phyloP scores from a whole-genome alignment of 1,140 invertebrate genomes.

The Calephelis nemesis region DNA sequence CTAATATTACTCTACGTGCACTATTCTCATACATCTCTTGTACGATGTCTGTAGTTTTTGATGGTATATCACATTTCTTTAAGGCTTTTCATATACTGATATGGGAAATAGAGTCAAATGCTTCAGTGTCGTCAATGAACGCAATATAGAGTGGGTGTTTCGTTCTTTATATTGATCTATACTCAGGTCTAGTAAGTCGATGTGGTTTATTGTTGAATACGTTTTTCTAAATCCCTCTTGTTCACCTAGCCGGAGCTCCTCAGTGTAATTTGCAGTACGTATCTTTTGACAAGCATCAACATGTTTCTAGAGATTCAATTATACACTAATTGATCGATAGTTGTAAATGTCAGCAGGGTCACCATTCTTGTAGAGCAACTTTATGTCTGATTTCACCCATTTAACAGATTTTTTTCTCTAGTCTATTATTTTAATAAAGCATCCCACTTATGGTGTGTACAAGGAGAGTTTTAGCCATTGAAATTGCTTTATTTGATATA shows the following conservation, averaged over 20 bases:
- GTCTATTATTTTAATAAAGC: conserved; percentile 23
- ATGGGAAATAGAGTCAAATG: conserved; percentile 27
- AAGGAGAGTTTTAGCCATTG: conserved; percentile 7
- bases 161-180: conserved; percentile 25
- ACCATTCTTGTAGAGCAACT: conserved; percentile 20
- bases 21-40: conserved; percentile 25
- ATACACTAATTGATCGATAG: conserved; percentile 23
- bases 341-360: conserved; percentile 18
- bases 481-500: conserved; percentile 10
- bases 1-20: conserved; percentile 24
- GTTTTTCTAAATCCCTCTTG: too few species aligned
- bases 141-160: conserved; percentile 25
- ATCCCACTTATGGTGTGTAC: neutral
- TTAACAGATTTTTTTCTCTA: conserved; percentile 11
- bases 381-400: conserved; percentile 23
- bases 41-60: conserved; percentile 19
- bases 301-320: conserved; percentile 20
- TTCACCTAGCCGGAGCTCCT: neutral
- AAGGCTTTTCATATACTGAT: conserved; percentile 3
- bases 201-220: conserved; percentile 3
- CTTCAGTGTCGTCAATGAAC: conserved; percentile 25
- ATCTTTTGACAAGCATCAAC: conserved; percentile 17
- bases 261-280: conserved; percentile 15
- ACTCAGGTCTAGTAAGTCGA: conserved; percentile 18
- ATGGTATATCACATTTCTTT: conserved; percentile 16